Conservation (phyloP, 2,113 vertebrate genomes). For the Leuciscus idus region DNA sequence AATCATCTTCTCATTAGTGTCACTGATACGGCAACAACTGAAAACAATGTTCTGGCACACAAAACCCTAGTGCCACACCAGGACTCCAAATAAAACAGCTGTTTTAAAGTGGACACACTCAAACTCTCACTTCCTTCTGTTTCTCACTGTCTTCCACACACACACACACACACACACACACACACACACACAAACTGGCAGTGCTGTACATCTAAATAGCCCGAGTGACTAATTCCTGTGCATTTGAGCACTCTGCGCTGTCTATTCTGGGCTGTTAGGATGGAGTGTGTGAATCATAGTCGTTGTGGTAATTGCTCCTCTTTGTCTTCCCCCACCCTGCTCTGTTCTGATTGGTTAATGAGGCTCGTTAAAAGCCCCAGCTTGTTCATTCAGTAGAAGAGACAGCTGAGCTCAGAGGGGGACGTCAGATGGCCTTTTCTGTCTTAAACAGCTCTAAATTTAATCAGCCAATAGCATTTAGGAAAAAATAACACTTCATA, state of each 20-base stretch:
- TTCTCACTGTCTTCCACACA: conserved; percentile 12
- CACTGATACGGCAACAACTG: not conserved
- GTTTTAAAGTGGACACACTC: conserved; percentile 46
- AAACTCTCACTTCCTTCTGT: conserved; percentile 23
- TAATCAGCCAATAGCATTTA: conserved; percentile 27
- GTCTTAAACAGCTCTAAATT: conserved; percentile 12
- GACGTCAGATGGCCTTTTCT: conserved; percentile 35
- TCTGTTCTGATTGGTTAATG: conserved; percentile 34
- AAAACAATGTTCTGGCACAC: not conserved
- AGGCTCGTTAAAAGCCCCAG: conserved; percentile 22
- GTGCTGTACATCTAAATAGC: conserved; percentile 41
- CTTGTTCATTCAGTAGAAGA: conserved; percentile 22
- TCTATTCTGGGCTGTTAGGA: conserved; percentile 46
- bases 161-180: conserved; percentile 45
- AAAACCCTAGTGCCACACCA: conserved; percentile 42
- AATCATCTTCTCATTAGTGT: not conserved
- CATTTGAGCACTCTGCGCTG: conserved; percentile 17
- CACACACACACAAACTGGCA: conserved; percentile 29
- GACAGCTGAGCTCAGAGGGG: conserved; percentile 36
- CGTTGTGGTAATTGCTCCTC: conserved; percentile 40
- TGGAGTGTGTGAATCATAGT: conserved; percentile 43
- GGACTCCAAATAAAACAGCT: conserved; percentile 60
- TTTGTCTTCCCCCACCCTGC: conserved; percentile 26
- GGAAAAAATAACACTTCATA: not conserved
- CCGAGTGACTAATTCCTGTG: conserved; percentile 46